Evolutionary conservation across 2,797 vertebrate species (phyloP).

Genomic region (Tiaroga cobitis): DNA sequence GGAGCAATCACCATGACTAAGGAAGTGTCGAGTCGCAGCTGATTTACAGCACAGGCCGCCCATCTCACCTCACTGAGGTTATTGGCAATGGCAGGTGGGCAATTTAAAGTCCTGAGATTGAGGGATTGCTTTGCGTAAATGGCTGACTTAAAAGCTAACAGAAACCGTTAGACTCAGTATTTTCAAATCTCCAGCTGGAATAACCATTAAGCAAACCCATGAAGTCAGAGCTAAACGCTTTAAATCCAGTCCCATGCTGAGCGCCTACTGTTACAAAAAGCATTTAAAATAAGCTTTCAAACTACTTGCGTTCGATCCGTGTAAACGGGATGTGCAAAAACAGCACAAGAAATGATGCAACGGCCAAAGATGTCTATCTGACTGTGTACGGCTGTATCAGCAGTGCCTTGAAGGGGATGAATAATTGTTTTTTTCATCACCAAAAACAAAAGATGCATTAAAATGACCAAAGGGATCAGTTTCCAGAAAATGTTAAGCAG

Average conservation of each 20-base stretch:
- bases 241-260: constrained; percentile 24
- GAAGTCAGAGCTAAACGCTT: constrained; percentile 12
- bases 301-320: not conserved
- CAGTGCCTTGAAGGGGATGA: not conserved
- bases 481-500: not conserved
- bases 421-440: not conserved
- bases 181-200: constrained; percentile 26
- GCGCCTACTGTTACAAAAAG: constrained; percentile 35
- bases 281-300: constrained; percentile 22
- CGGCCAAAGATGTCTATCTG: not conserved
- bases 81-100: constrained; percentile 28
- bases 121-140: not conserved
- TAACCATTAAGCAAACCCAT: constrained; percentile 32
- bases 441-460: not conserved
- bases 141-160: not conserved
- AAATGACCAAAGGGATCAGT: not conserved
- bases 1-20: constrained; percentile 43
- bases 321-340: constrained; percentile 1
- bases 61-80: not conserved
- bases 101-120: constrained; percentile 7
- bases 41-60: constrained; percentile 21
- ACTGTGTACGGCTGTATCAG: not conserved
- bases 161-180: constrained; percentile 7
- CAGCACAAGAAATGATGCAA: not conserved
- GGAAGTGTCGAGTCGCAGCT: constrained; percentile 14